Evolutionary conservation across 1,140 invertebrate species (phyloP), one percentile per base, ranked within the genome.

Genomic region (Diabrotica undecimpunctata): DNA sequence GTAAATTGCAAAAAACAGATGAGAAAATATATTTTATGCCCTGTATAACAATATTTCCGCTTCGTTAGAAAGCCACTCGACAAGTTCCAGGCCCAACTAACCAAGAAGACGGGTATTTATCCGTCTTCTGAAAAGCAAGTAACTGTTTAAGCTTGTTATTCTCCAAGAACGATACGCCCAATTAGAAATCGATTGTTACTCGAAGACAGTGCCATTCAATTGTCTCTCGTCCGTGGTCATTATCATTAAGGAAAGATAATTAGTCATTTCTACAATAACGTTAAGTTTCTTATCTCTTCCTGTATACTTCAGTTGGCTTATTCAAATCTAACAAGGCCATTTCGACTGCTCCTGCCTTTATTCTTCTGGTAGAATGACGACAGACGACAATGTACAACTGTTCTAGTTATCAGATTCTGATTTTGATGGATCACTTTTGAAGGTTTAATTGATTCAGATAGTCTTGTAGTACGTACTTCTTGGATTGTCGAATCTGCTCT

Each of bases 281-380:
- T 46, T n/a, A n/a, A 46, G 41, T 46, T 46, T 46, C 41, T 46
- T 46, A 46, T 46, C 41, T 46, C n/a, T 46, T 46, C 41, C 41
- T 46, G 41, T 46, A 46, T 46, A 46, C 41, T 46, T 46, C 41
- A 6, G 41, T 46, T 46, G 41, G 41, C 41, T 46, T 46, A 46
- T 46, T 46, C 41, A 46, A 46, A 46, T 46, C n/a, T n/a, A 8
- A 46, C 8, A 46, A 46, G 41, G 41, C 41, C 6, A 4, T 46
- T 46, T 46, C n/a, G 41, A 46, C 41, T 46, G 25, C 25, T 25
- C 4, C 25, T 46, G 41, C 41, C 25, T 46, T 46, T 46, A 46
- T 46, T 46, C 41, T 46, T 46, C 41, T 46, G 41, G 8, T 10
- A 46, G 41, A 46, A 46, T 46, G 41, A 46, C 8, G 8, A 46